A percentile compares a stretch with the other conserved stretches of the same genome.
These are phyloP conservation scores for Cotesia vestalis DNA, from an alignment of 1,140 invertebrate genomes.

Conservation along the genomic window DNA sequence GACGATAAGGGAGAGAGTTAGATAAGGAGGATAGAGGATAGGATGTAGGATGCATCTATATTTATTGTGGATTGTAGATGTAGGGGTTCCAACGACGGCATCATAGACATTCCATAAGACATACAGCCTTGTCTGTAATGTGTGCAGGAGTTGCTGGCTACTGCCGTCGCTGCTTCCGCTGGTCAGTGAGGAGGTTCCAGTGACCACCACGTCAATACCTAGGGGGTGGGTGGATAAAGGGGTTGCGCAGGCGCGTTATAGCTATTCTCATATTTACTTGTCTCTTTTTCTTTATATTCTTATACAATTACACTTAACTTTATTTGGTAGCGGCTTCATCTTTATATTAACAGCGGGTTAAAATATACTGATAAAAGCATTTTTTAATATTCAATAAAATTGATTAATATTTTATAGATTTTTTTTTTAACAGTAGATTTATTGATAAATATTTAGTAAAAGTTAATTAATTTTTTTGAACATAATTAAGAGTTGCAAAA, in stretches of 20 bases:
- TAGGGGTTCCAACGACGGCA: constrained; percentile 50
- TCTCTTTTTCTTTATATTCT: constrained; percentile 2
- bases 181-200: constrained; percentile 55
- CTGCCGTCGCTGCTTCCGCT: constrained; percentile 41
- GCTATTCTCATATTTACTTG: constrained; percentile 50
- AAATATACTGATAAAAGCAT: background rate
- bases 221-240: constrained; percentile 51
- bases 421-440: too few species aligned
- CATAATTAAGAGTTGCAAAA: too few species aligned
- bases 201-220: constrained; percentile 64
- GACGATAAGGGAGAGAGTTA: too few species aligned
- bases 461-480: too few species aligned
- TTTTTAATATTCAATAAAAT: too few species aligned
- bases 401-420: too few species aligned
- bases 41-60: too few species aligned
- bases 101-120: constrained; percentile 64
- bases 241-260: constrained; percentile 57
- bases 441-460: too few species aligned
- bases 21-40: too few species aligned
- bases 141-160: constrained; percentile 15
- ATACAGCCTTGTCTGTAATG: constrained; percentile 48
- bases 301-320: constrained; percentile 8
- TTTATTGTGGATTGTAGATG: too few species aligned
- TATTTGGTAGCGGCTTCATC: too few species aligned
- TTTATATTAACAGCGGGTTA: background rate